phyloP scores from a whole-genome alignment of 1,140 invertebrate species.

The Drosophila rufa region DNA sequence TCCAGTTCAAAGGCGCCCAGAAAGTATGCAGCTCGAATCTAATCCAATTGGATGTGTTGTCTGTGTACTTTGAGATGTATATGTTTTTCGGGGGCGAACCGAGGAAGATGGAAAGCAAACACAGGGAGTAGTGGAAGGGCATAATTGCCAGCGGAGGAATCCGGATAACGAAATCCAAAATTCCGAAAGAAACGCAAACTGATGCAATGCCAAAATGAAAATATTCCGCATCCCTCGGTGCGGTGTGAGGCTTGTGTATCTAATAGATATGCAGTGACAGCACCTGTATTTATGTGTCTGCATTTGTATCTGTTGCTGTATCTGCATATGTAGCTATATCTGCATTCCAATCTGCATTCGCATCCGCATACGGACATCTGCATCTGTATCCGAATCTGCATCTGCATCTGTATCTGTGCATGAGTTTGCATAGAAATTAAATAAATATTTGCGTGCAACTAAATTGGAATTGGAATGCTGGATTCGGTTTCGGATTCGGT shows the following conservation, averaged over 20 bases:
- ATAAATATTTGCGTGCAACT: conserved; percentile 78
- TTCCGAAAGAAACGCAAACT: conserved; percentile 19
- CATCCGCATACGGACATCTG: conserved; percentile 5
- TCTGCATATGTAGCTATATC: conserved; percentile 34
- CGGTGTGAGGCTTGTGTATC: conserved; percentile 13
- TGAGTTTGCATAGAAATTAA: conserved; percentile 71
- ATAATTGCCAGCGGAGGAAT: conserved; percentile 34
- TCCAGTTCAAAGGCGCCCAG: conserved; percentile 4
- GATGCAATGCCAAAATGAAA: conserved; percentile 48
- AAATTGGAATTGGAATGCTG: conserved; percentile 79
- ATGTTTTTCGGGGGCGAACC: neutral
- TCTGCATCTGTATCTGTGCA: conserved; percentile 48
- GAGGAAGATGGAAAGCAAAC: conserved; percentile 51
- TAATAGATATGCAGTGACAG: conserved; percentile 65
- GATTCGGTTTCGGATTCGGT: conserved; percentile 24
- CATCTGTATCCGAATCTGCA: conserved; percentile 33
- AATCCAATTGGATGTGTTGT: conserved; percentile 17
- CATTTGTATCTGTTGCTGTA: conserved; percentile 22
- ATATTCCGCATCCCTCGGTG: conserved; percentile 13
- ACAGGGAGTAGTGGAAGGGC: conserved; percentile 3
- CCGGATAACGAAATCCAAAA: conserved; percentile 3
- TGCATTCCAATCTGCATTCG: conserved; percentile 18
- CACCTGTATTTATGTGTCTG: conserved; percentile 59
- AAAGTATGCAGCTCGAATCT: conserved; percentile 2
- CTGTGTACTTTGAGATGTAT: conserved; percentile 3